These are phyloP conservation scores for Struthio camelus DNA, from an alignment of 2,113 vertebrate genomes.

Conservation along the genomic window DNA sequence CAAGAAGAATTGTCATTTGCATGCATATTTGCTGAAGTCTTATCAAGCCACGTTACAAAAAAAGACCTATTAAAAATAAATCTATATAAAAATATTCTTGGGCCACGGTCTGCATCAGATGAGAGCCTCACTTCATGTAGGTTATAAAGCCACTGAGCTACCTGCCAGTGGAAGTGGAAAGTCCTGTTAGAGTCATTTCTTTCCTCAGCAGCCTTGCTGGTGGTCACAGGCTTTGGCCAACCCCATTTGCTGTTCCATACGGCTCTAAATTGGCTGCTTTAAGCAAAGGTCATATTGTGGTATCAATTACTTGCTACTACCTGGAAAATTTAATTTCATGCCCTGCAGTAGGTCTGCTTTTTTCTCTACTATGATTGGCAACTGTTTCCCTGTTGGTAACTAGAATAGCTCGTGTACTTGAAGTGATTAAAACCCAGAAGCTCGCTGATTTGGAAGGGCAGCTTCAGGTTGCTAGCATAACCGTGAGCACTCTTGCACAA, in stretches of 20 bases:
- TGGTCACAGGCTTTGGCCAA: neutral
- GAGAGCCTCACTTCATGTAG: neutral
- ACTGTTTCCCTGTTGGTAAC: slow-evolving; percentile 61
- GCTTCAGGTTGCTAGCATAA: neutral
- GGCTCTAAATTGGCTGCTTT: slow-evolving; percentile 42
- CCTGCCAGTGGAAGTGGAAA: neutral
- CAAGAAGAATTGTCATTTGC: neutral
- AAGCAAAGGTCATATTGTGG: slow-evolving; percentile 67
- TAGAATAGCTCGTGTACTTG: slow-evolving; percentile 53
- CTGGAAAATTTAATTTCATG: slow-evolving; percentile 81
- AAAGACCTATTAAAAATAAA: neutral
- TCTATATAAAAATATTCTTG: neutral
- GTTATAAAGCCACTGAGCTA: neutral
- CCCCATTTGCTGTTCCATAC: neutral
- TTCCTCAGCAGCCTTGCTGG: neutral
- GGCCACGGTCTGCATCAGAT: neutral
- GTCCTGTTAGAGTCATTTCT: neutral
- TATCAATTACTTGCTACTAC: slow-evolving; percentile 78
- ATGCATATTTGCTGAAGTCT: neutral
- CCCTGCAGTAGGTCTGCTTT: slow-evolving; percentile 70
- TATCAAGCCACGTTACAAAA: neutral
- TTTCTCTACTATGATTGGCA: slow-evolving; percentile 67
- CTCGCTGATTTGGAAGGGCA: slow-evolving; percentile 25
- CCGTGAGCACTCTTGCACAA: neutral
- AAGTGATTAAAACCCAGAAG: slow-evolving; percentile 45